These are phyloP conservation scores for Rutilus rutilus DNA, from an alignment of 2,113 vertebrate genomes.

Conservation along the genomic window DNA sequence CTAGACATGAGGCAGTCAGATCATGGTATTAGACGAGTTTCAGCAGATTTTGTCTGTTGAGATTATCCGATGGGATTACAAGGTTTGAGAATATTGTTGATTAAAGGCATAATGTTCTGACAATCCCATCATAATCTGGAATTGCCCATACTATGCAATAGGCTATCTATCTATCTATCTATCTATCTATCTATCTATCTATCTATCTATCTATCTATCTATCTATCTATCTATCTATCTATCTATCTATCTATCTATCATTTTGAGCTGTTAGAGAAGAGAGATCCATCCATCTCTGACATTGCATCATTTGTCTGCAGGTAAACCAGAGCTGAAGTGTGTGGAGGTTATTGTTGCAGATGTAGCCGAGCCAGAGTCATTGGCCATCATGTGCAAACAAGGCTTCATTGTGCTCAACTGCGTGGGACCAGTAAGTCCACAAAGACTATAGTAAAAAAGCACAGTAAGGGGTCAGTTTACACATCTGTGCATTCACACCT, in stretches of 20 bases:
- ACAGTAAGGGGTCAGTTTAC: neutral
- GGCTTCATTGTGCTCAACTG: slow-evolving; percentile 89
- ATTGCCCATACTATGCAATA: neutral
- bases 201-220: too few species aligned
- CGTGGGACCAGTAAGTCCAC: slow-evolving; percentile 90
- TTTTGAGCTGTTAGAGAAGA: neutral
- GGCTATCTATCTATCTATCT: too few species aligned
- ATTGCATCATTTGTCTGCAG: slow-evolving; percentile 68
- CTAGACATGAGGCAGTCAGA: slow-evolving; percentile 7
- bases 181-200: too few species aligned
- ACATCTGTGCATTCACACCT: slow-evolving; percentile 1
- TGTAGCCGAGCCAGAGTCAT: slow-evolving; percentile 81
- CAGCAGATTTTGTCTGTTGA: slow-evolving; percentile 19
- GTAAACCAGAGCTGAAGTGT: slow-evolving; percentile 79
- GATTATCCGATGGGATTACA: slow-evolving; percentile 39
- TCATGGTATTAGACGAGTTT: slow-evolving; percentile 27
- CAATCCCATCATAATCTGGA: slow-evolving; percentile 20
- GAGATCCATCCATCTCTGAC: neutral
- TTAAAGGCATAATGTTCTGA: slow-evolving; percentile 7
- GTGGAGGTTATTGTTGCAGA: slow-evolving; percentile 89
- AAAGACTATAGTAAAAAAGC: neutral
- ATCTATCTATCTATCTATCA: neutral
- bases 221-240: neutral
- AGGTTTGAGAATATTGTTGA: slow-evolving; percentile 32
- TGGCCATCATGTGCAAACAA: slow-evolving; percentile 90